Evolutionary conservation across 2,113 vertebrate genomes (phyloP), one percentile per base, ranked within the genome.

Genomic region (Archilochus colubris): DNA sequence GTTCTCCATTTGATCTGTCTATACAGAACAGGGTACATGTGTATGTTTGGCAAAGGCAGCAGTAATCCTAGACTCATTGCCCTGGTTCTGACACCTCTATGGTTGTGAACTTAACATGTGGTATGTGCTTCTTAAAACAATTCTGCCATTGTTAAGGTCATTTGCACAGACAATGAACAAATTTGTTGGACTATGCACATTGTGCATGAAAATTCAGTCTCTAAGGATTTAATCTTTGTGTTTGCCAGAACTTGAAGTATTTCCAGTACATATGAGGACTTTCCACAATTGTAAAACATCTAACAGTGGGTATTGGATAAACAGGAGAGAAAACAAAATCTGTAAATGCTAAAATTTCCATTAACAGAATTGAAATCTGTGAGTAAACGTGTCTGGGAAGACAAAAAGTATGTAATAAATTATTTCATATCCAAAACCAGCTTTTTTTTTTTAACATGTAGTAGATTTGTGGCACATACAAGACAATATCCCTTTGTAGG

Each of bases 251-350:
- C 22, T 19, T 21, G 44, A 70, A 44, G 48, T 86, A 51, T 81
- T 94, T 95, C 53, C 64, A 93, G 91, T 22, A 72, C 13, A 31
- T 81, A 69, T 76, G 33, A 94, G 57, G 68, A 86, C 55, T 95
- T 94, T 88, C 61, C 61, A 81, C 36, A 83, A 62, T 28, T 77
- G 88, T 43, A 91, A 91, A 89, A 61, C 12, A 59, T 80, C 43
- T 77, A 57, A 44, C 48, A 91, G 13, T 90, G 89, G 24, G 27
- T 67, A 28, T 75, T 40, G 33, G 12, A 78, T 78, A 93, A 86
- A 66, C 4, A 68, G 30, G 13, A 18, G 40, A 67, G 7, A 7
- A 40, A 22, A 50, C 5, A 33, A 76, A 69, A 13, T 2, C 3
- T 87, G 4, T 43, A 88, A 25, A 12, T 67, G 9, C n/a, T 74